A percentile compares a stretch with the other conserved stretches of the same genome.
These are phyloP conservation scores for Andricus curvator DNA, from an alignment of 2,888 invertebrate species.

Conservation along the genomic window DNA sequence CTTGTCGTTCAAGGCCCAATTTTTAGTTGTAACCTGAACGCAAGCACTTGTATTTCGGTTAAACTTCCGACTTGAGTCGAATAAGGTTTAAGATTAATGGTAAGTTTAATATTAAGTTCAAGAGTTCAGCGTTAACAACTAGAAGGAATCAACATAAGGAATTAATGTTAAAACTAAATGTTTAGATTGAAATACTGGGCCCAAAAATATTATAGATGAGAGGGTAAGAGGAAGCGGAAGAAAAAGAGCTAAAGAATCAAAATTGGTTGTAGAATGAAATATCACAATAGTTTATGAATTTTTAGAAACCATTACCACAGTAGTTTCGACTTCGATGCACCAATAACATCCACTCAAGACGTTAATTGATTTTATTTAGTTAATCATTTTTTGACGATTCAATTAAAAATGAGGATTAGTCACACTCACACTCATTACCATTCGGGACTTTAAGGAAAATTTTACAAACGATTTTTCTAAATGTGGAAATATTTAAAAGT, in stretches of 20 bases:
- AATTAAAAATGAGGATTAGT: neutral
- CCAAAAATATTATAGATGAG: neutral
- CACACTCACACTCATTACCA: neutral
- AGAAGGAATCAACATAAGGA: neutral
- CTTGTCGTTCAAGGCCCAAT: neutral
- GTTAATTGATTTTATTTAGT: too few species aligned
- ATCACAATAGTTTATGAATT: neutral
- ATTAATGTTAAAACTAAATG: neutral
- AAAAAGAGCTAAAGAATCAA: neutral
- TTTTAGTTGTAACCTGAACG: neutral
- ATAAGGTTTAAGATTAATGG: neutral
- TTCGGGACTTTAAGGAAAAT: neutral
- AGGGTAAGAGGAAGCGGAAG: neutral
- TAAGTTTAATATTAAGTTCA: neutral
- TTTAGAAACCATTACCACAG: too few species aligned
- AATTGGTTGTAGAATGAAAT: neutral
- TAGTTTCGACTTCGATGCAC: neutral
- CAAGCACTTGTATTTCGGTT: neutral
- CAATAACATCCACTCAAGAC: neutral
- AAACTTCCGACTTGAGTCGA: neutral
- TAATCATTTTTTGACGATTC: neutral
- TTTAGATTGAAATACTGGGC: constrained; percentile 33
- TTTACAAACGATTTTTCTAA: neutral
- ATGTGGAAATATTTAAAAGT: too few species aligned
- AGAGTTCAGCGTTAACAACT: neutral